Evolutionary conservation across 2,113 vertebrate genomes (phyloP), one percentile per base, ranked within the genome.

Genomic region (Rhea americana): DNA sequence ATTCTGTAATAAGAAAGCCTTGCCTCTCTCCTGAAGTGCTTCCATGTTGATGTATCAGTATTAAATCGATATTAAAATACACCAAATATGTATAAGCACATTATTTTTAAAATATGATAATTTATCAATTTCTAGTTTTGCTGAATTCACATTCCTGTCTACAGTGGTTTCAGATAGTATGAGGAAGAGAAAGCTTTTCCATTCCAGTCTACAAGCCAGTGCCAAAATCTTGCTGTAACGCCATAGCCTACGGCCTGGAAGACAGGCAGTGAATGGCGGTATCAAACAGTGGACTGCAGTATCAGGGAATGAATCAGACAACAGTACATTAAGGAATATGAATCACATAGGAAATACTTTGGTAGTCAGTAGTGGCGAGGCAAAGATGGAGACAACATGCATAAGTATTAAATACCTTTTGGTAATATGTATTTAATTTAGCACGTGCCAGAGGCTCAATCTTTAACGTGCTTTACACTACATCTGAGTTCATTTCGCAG

Each of bases 371-470:
- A 68, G 85, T 6, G 41, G 9, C 35, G 30, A 7, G 1, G 39
- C 45, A 56, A 51, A 65, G 63, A 37, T 11, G 22, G 47, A 43
- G 51, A 35, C 73, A 65, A 47, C 0, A 0, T 1, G 28, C 4
- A 16, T 18, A 51, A 51, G 30, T 2, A 17, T 7, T 51, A 68
- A 51, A 48, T 1, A 5, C 2, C 2, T 2, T 74, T 26, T 11
- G 50, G 61, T 39, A 17, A 50, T 0, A 21, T 2, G 0, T 28
- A 4, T 0, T 0, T 22, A 8, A 35, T 2, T 13, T 6, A 39
- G 71, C 30, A 35, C 28, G 1, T 16, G 48, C 28, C 47, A 51
- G 51, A 51, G 26, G 37, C 51, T 93, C 2, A 2, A 11, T 45
- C 74, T 61, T 13, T 19, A 17, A 56, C 13, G 3, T 0, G 1